Evolutionary conservation across 30 jellyfish, hydroid and myxozoan genomes (phyloP), one percentile per base, ranked within the genome.

Genomic region (Pseudorhiza aurosa): DNA sequence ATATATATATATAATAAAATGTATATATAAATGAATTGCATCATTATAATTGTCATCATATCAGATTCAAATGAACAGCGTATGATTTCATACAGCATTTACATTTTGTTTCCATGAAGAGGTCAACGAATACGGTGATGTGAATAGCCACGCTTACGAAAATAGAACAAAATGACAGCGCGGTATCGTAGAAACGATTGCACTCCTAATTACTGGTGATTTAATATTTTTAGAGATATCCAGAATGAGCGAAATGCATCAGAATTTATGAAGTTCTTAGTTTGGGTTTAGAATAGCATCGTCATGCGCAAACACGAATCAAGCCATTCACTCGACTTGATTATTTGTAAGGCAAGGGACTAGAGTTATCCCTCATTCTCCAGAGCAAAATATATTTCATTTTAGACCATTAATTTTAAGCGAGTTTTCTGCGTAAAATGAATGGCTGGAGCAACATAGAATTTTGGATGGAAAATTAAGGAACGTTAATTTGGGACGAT

Each of bases 121-220:
- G 56, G 77, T 19, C 32, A 26, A 22, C 21, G 8, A 63, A 55
- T 26, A 27, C 29, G 26, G 77, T 22, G 32, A 63, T 72, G 58
- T 46, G 15, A 51, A 46, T 73, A 53, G 85, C 56, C 37, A 72
- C 77, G 55, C 58, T 30, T n/a, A n/a, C n/a, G n/a, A n/a, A n/a
- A n/a, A n/a, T n/a, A n/a, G n/a, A n/a, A n/a, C n/a, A n/a, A n/a
- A n/a, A n/a, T n/a, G n/a, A n/a, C n/a, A n/a, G n/a, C n/a, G n/a
- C n/a, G n/a, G n/a, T n/a, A n/a, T n/a, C n/a, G n/a, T n/a, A n/a
- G n/a, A n/a, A n/a, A n/a, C n/a, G n/a, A n/a, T n/a, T n/a, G n/a
- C n/a, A n/a, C n/a, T n/a, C n/a, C n/a, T 75, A 26, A 75, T 75
- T 45, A 25, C 85, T 24, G 85, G 74, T 47, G 85, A 72, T 29